These are phyloP conservation scores for Pelochelys cantorii DNA, from an alignment of 2,797 vertebrate species.

Conservation along the genomic window DNA sequence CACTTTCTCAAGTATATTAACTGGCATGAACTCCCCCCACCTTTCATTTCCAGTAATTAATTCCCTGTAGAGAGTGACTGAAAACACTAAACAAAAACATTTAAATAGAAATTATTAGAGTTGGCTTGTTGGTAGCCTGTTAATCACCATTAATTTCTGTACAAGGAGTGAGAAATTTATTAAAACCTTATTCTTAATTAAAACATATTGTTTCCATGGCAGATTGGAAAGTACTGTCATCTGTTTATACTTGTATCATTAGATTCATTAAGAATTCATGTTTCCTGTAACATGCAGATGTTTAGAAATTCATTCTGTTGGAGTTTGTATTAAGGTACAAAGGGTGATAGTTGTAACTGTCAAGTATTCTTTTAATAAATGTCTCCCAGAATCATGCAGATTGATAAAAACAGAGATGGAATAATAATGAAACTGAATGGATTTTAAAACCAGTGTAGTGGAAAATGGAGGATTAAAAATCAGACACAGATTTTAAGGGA, in stretches of 20 bases:
- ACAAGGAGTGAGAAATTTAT: constrained; percentile 63
- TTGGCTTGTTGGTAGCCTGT: constrained; percentile 40
- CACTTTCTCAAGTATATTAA: constrained; percentile 60
- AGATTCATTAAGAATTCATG: constrained; percentile 53
- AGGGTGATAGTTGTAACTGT: constrained; percentile 36
- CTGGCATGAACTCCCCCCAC: constrained; percentile 41
- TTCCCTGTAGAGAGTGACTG: constrained; percentile 64
- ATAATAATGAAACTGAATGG: constrained; percentile 50
- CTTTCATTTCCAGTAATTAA: constrained; percentile 68
- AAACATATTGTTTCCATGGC: constrained; percentile 52
- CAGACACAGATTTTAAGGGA: neutral
- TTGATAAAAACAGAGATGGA: constrained; percentile 49
- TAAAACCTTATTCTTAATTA: constrained; percentile 61
- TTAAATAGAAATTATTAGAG: constrained; percentile 71
- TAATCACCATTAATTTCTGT: constrained; percentile 63
- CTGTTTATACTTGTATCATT: constrained; percentile 61
- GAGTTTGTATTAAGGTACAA: constrained; percentile 34
- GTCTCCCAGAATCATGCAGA: constrained; percentile 58
- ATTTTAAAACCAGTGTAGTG: constrained; percentile 22
- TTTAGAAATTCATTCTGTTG: constrained; percentile 59
- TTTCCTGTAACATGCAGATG: constrained; percentile 50
- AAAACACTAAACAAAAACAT: constrained; percentile 72
- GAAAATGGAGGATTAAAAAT: neutral
- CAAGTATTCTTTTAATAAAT: constrained; percentile 56
- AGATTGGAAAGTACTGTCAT: constrained; percentile 56